Base-by-base conservation (phyloP, 2,113 vertebrate species). In the Tamias sibiricus region DNA sequence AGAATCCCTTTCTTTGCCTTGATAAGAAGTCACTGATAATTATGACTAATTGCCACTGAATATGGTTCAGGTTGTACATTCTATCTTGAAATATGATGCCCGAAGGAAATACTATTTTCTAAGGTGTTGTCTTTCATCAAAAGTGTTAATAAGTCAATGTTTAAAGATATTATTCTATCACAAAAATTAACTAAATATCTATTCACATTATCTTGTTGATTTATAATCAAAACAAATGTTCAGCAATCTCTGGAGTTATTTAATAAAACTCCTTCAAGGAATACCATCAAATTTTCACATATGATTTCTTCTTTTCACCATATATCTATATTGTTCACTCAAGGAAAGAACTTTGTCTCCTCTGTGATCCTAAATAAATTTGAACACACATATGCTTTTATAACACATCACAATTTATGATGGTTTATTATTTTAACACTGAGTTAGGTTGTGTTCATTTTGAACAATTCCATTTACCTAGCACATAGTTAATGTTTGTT, bases 51-150 rank as follows among this genome's bases (percentile, higher is more conserved):
- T 22, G 4, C 1, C 32, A 47, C 0, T 44, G 44, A 97, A 85
- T 92, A 11, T 77, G 3, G 12, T 86, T 95, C 40, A 79, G 7
- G 7, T 49, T 77, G 19, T 76, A 37, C 30, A 84, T 87, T 80
- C 9, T 84, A 35, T 14, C 9, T 94, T 95, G 40, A 83, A 76
- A 91, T 87, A 47, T 17, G 1, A 69, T 72, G 16, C 6, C 2
- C 20, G 76, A 90, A 92, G 11, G 87, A 96, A 90, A 85, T 59
- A 52, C 11, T 71, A 90, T 26, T 92, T 62, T 62, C 92, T 57
- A 35, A 72, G 7, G 52, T 62, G 17, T 2, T 57, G 8, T 47
- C 37, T 71, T 10, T n/a, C 32, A 75, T 88, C 20, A 91, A 7
- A 93, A 49, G 5, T 17, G 0, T 54, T 92, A 84, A 47, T 75